These are phyloP conservation scores for Rhagoletis zephyria DNA, from an alignment of 1,140 invertebrate species.

Conservation along the genomic window DNA sequence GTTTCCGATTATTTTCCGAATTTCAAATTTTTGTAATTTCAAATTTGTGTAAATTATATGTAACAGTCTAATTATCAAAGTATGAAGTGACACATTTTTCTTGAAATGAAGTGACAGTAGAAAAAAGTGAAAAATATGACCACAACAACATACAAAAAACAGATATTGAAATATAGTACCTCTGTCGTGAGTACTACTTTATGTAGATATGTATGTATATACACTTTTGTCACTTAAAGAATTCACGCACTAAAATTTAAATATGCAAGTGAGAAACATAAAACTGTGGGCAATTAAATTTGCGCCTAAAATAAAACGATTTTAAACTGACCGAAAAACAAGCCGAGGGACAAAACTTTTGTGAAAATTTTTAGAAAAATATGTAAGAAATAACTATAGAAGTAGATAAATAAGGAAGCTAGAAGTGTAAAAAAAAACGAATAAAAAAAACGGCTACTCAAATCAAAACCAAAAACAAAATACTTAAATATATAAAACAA, in stretches of 20 bases:
- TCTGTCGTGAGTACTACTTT: background rate
- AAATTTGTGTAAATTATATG: background rate
- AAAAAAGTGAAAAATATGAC: background rate
- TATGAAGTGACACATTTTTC: slow-evolving; percentile 30
- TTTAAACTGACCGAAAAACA: background rate
- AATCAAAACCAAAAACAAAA: no score
- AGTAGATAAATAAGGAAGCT: no score
- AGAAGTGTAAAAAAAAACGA: background rate
- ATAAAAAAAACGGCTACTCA: background rate
- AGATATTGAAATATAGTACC: background rate
- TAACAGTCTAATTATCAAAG: background rate
- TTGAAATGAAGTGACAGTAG: background rate
- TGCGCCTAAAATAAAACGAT: background rate
- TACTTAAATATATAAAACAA: background rate
- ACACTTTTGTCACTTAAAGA: background rate
- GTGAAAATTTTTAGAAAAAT: no score
- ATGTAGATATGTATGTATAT: background rate
- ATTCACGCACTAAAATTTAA: background rate
- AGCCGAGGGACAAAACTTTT: background rate
- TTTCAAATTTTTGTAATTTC: no score
- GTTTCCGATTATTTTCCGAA: no score
- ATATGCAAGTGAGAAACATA: background rate
- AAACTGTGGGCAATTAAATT: background rate
- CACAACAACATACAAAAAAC: background rate
- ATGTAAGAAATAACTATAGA: no score